These are phyloP conservation scores for Cheirogaleus major DNA, from an alignment of 2,797 vertebrate genomes.

Conservation along the genomic window DNA sequence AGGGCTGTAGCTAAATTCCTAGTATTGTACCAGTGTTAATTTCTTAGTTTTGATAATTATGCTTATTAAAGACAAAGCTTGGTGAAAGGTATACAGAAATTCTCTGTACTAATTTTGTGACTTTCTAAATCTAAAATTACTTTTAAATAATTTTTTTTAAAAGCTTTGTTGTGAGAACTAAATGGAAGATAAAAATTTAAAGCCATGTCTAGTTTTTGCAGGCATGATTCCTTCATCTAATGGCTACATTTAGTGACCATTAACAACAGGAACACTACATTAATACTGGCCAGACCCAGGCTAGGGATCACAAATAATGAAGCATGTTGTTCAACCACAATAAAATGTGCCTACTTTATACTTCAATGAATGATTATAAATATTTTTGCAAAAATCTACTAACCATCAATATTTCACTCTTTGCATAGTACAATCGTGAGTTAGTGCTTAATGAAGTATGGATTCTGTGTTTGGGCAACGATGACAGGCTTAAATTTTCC, in stretches of 20 bases:
- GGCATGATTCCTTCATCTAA: background rate
- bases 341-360: constrained; percentile 22
- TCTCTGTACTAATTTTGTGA: background rate
- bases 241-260: background rate
- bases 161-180: background rate
- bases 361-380: constrained; percentile 36
- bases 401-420: constrained; percentile 44
- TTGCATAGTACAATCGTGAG: constrained; percentile 9
- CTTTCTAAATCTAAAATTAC: background rate
- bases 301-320: background rate
- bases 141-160: background rate
- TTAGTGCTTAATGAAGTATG: constrained; percentile 31
- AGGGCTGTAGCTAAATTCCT: background rate
- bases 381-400: background rate
- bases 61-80: background rate
- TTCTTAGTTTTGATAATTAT: constrained; percentile 8
- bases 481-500: constrained; percentile 70
- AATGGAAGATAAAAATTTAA: constrained; percentile 1
- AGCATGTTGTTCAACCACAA: background rate
- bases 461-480: constrained; percentile 41
- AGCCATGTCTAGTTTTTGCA: background rate
- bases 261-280: background rate
- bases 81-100: background rate
- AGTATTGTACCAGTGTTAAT: background rate
- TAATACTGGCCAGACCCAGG: background rate